A percentile compares a stretch with the other conserved stretches of the same genome.
These are phyloP conservation scores for Temnothorax longispinosus DNA, from an alignment of 1,140 invertebrate species.

Conservation along the genomic window DNA sequence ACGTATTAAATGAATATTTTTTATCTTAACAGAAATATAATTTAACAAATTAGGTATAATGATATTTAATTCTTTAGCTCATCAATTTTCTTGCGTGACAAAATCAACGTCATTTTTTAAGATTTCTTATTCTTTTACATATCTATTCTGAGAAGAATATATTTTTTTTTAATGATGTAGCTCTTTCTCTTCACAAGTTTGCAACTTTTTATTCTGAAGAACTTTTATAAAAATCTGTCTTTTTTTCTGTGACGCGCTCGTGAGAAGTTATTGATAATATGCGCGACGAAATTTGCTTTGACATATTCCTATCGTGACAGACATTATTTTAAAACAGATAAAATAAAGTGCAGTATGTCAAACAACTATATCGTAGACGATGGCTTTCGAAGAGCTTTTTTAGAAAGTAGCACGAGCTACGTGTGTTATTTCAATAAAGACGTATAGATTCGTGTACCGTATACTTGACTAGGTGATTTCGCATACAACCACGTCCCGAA, in stretches of 20 bases:
- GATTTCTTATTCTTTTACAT: not conserved
- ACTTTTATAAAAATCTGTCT: not conserved
- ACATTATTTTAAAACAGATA: conserved; percentile 34
- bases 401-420: conserved; percentile 1
- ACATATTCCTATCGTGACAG: not conserved
- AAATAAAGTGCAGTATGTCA: not conserved
- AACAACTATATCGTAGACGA: conserved; percentile 19
- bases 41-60: not conserved
- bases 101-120: not conserved
- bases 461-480: conserved; percentile 26
- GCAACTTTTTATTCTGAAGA: not conserved
- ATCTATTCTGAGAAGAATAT: not conserved
- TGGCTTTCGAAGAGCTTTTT: conserved; percentile 23
- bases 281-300: not conserved
- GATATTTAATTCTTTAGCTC: not conserved
- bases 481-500: conserved; percentile 2
- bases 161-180: not conserved
- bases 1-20: not conserved
- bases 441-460: conserved; percentile 39
- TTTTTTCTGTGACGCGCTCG: not conserved
- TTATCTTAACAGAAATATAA: not conserved
- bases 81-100: not conserved
- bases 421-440: conserved; percentile 70
- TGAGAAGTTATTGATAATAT: not conserved
- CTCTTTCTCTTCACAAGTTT: not conserved